Base-by-base conservation (phyloP, 2,888 invertebrate genomes). In the Scrobipalpa costella region DNA sequence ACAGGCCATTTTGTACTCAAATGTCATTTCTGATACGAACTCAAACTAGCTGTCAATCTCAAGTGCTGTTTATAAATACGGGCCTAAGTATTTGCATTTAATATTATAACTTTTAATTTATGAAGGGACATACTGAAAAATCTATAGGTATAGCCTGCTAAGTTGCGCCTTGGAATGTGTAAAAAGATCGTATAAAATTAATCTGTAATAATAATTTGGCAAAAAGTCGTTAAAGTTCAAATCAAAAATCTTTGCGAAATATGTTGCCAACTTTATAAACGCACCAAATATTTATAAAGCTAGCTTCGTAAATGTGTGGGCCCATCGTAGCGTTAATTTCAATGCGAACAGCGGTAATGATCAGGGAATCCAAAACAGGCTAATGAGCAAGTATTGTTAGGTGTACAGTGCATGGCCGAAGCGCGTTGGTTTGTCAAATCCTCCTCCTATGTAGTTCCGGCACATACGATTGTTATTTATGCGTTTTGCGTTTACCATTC, bases 321-420 rank as follows among this genome's bases (percentile, higher is more conserved):
- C 3, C 15, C 44, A 44, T 44, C 44, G 44, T 15, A 44, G 44
- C 44, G 15, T 44, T 44, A 44, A 44, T 44, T 44, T 44, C 44
- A 44, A 44, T 44, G 44, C n/a, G 44, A 44, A 44, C 44, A 44
- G 44, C 44, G 15, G 6, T 44, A 44, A 44, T 44, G 44, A 5
- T 44, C 44, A 15, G n/a, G 44, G 44, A 44, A 15, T 44, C 44
- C 44, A 15, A 44, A 44, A 44, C 7, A 3, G 44, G 44, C 44
- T 44, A 44, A 44, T 44, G 44, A 44, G n/a, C 44, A 44, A 44
- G 44, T 44, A 44, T 44, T 44, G n/a, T 44, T 44, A 44, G n/a
- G 44, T 9, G 44, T 44, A n/a, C 13, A 3, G 27, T 27, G 2
- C 27, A 27, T 27, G 27, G 27, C 27, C 27, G 27, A 27, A 2